Percentiles rank a stretch among this genome's conserved stretches.
Conservation (phyloP, 2,797 vertebrate genomes). For the Sebastes minor region DNA sequence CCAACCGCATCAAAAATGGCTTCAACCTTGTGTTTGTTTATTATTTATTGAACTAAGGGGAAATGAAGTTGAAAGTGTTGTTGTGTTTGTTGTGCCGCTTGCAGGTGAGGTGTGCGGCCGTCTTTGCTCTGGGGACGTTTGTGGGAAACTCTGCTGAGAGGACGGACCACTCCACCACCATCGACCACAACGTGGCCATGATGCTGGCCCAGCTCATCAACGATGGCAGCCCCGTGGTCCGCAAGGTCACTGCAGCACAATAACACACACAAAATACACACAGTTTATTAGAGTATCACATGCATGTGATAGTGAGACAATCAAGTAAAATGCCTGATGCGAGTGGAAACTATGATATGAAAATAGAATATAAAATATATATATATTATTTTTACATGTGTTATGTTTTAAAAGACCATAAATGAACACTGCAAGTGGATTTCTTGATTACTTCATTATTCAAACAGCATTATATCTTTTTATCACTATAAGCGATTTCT, state of each 20-base stretch:
- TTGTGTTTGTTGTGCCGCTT: neutral
- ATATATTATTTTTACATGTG: too few relatives aligned
- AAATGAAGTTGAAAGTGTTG: neutral
- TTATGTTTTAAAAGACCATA: too few relatives aligned
- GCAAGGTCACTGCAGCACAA: constrained; percentile 85
- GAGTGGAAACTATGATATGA: neutral
- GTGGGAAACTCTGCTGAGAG: constrained; percentile 96
- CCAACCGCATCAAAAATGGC: neutral
- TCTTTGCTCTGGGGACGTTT: constrained; percentile 95
- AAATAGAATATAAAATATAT: too few relatives aligned
- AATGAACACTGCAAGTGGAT: too few relatives aligned
- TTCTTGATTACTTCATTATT: too few relatives aligned
- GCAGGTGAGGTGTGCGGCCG: constrained; percentile 94
- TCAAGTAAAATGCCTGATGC: neutral
- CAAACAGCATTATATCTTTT: too few relatives aligned
- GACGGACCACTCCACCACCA: constrained; percentile 98
- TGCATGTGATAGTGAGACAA: neutral
- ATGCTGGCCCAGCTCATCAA: constrained; percentile 98
- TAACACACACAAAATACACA: neutral
- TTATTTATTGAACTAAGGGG: neutral
- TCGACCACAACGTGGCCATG: constrained; percentile 99
- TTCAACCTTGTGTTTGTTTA: neutral
- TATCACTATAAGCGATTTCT: too few relatives aligned
- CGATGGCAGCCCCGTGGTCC: constrained; percentile 94
- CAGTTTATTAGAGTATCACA: neutral